Conservation (phyloP, 1,140 invertebrate genomes). For the Drosophila mauritiana region DNA sequence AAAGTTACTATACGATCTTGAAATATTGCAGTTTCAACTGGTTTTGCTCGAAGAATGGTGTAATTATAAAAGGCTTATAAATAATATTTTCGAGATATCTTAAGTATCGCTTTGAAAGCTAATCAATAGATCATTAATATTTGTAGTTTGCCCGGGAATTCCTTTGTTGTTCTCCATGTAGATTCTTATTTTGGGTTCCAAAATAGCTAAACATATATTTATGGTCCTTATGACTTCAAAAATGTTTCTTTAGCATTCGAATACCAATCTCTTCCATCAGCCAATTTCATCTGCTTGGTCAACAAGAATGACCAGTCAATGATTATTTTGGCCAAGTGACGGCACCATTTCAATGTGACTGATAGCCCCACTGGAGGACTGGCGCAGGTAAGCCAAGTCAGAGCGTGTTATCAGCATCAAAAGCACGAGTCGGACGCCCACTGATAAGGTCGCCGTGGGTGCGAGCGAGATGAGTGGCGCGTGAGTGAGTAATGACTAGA, state of each 20-base stretch:
- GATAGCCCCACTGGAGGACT: conserved; percentile 42
- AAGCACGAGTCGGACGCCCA: conserved; percentile 27
- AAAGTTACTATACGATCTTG: conserved; percentile 1
- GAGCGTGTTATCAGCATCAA: conserved; percentile 58
- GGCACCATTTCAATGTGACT: conserved; percentile 49
- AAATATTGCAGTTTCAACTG: no score
- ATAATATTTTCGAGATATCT: no score
- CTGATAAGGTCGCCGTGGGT: conserved; percentile 24
- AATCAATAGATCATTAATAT: no score
- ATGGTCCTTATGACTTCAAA: no score
- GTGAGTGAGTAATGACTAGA: conserved; percentile 74
- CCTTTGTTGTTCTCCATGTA: no score
- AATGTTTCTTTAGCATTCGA: no score
- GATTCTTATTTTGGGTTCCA: no score
- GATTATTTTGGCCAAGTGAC: conserved; percentile 67
- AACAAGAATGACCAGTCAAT: conserved; percentile 42
- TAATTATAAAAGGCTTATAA: no score
- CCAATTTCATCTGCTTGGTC: conserved; percentile 11
- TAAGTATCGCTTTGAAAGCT: no score
- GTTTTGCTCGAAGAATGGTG: no score
- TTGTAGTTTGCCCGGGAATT: no score
- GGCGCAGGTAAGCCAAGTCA: conserved; percentile 21
- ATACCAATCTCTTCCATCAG: neutral
- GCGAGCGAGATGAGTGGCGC: conserved; percentile 19
- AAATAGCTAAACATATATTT: no score